Conservation (phyloP, 2,113 vertebrate genomes). For the Tachuris rubrigastra region DNA sequence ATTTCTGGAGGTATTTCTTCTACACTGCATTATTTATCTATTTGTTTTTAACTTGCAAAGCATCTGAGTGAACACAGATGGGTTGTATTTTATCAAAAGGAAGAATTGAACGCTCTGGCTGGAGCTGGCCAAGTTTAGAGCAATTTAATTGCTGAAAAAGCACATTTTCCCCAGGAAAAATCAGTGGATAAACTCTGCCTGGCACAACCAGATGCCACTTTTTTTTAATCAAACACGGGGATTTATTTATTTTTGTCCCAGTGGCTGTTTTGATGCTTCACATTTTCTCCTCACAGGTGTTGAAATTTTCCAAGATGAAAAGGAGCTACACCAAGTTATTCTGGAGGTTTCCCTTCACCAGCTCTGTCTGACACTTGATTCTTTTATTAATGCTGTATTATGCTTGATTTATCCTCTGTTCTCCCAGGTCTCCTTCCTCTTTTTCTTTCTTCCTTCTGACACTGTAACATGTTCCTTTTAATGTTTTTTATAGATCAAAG, state of each 20-base stretch:
- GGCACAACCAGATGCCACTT: neutral
- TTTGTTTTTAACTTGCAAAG: neutral
- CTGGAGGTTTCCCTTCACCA: neutral
- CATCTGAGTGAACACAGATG: neutral
- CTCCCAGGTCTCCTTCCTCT: neutral
- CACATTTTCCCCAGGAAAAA: neutral
- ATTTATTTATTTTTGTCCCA: neutral
- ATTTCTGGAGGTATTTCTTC: neutral
- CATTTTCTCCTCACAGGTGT: neutral
- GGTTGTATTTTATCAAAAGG: neutral
- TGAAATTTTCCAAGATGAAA: neutral
- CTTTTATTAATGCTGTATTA: neutral
- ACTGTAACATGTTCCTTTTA: neutral
- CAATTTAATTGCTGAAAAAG: neutral
- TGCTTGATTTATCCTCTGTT: neutral
- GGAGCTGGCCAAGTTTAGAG: neutral
- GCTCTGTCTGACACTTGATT: neutral
- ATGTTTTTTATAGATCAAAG: conserved; percentile 41
- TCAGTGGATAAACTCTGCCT: neutral
- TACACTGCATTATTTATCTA: neutral
- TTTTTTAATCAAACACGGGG: neutral
- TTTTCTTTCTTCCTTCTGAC: neutral
- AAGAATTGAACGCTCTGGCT: neutral
- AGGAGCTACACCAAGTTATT: neutral
- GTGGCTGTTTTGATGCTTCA: neutral